Evolutionary conservation across 2,113 vertebrate genomes (phyloP).

Genomic region (Callithrix jacchus): DNA sequence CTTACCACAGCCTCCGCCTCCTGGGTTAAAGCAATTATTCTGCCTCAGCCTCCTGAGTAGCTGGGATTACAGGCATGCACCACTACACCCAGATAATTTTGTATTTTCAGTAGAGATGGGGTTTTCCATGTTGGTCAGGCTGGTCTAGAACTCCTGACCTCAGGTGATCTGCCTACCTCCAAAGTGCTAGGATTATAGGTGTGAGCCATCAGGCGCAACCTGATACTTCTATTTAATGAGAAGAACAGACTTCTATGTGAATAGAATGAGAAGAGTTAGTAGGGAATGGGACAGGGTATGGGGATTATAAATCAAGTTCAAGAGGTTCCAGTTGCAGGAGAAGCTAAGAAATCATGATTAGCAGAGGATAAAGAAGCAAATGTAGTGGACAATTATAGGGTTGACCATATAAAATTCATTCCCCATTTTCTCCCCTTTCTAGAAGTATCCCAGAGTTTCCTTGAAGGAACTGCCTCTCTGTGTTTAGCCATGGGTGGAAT

Average conservation of each 20-base stretch:
- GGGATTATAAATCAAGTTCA: background rate
- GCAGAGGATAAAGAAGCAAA: background rate
- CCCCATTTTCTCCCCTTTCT: background rate
- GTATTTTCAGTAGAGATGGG: too few species aligned
- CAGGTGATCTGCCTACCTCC: too few species aligned
- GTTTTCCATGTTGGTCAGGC: too few species aligned
- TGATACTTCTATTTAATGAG: too few species aligned
- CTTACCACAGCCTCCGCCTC: too few species aligned
- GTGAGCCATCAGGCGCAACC: background rate
- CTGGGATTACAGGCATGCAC: too few species aligned
- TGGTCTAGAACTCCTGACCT: too few species aligned
- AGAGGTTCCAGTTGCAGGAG: background rate
- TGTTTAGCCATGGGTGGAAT: background rate
- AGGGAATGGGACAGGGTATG: background rate
- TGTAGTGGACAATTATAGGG: background rate
- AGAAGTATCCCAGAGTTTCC: background rate
- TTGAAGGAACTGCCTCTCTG: background rate
- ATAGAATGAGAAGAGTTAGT: background rate
- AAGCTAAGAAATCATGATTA: background rate
- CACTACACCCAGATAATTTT: too few species aligned
- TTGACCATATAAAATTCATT: background rate
- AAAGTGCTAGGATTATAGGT: too few species aligned
- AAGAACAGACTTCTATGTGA: background rate
- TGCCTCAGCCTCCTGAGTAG: too few species aligned
- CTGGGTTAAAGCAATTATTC: too few species aligned